Evolutionary conservation across 2,113 vertebrate species (phyloP), one percentile per base, ranked within the genome.

Genomic region (Cairina moschata): DNA sequence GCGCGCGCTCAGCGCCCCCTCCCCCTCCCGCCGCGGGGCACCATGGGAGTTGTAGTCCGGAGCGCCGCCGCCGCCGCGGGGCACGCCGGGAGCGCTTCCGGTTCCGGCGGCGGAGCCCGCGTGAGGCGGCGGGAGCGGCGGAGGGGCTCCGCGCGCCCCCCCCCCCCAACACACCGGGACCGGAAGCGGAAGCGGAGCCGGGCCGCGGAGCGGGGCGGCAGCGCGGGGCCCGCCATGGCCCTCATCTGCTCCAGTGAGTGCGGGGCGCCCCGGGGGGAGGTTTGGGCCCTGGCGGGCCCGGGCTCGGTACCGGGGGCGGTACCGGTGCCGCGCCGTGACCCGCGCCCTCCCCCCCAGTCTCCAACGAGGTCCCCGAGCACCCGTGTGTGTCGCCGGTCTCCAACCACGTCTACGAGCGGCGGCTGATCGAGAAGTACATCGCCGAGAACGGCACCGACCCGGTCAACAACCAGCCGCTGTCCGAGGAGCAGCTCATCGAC

Each of bases 371-470:
- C 14, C 99, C 99, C 14, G 99, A 99, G 97, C 99, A 99, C 95
- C 99, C 99, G 2, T 99, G 99, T 5, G 99, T 99, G 74, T 99
- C 99, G 25, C 99, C 99, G 1, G 99, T 99, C 28, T 99, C 99
- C 31, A 99, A 98, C 97, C 99, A 99, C 71, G 99, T 99, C 52
- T 99, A 99, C 74, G 99, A 99, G 97, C 98, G 99, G 69, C 97
- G 99, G 38, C 98, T 99, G 74, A 99, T 99, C 72, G 99, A 99
- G 98, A 99, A 99, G 21, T 99, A 99, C 96, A 99, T 99, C 32
- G 99, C 99, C 0, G 99, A 99, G 97, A 99, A 99, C 75, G 99
- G 99, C 62, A 99, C 99, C 3, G 99, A 99, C 84, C 99, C 99
- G 3, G 98, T 99, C 72, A 99, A 99, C 88, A 99, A 99, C 40